These are phyloP conservation scores for Gorilla gorilla DNA, from an alignment of 2,113 vertebrate genomes.

Conservation along the genomic window DNA sequence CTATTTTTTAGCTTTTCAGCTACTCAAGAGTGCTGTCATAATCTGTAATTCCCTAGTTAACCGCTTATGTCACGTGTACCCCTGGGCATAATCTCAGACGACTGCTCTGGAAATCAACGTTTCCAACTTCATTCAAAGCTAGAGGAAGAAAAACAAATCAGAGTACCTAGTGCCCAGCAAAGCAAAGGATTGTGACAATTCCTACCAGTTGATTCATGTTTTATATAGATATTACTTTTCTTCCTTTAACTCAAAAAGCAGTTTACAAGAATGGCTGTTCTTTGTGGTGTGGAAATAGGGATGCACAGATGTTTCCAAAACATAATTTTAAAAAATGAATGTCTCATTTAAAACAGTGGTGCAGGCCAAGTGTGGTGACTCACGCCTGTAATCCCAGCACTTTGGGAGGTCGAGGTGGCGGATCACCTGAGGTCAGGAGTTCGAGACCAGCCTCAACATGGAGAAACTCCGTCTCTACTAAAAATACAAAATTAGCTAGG, in stretches of 20 bases:
- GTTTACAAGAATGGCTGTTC: not conserved
- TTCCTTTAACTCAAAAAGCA: not conserved
- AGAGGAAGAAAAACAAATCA: slow-evolving; percentile 16
- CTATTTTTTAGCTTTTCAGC: slow-evolving; percentile 37
- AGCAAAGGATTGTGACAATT: not conserved
- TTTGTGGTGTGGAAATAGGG: not conserved
- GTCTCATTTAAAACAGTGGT: not conserved
- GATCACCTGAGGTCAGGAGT: no score
- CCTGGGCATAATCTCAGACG: not conserved
- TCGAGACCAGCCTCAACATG: no score
- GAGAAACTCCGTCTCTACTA: no score
- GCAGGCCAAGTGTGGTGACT: not conserved
- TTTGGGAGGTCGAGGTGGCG: no score
- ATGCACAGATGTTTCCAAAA: slow-evolving; percentile 4
- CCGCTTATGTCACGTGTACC: not conserved
- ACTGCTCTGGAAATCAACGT: not conserved
- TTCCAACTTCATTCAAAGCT: not conserved
- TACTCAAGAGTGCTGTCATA: not conserved
- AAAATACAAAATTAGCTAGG: no score
- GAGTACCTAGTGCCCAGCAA: not conserved
- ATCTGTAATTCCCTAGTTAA: not conserved
- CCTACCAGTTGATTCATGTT: not conserved
- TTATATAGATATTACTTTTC: not conserved
- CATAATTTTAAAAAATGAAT: not conserved
- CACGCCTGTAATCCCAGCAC: no score